Base-by-base conservation (phyloP, 1,140 invertebrate genomes). In the Pristionchus pacificus region DNA sequence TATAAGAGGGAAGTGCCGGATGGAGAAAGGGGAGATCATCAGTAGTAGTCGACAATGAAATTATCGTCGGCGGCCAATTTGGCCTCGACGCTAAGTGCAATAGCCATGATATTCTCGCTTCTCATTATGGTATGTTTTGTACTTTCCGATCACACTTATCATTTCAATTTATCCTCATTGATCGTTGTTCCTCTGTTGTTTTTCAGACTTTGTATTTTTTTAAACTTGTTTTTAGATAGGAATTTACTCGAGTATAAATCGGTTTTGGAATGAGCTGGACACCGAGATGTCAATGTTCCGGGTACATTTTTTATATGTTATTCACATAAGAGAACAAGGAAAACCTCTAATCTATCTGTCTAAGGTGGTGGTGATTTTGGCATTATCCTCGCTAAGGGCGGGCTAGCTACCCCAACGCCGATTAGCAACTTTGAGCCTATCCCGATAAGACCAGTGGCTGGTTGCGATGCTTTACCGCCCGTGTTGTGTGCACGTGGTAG, bases 1-100 rank as follows among this genome's bases (percentile, higher is more conserved):
- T n/a, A n/a, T n/a, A n/a, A n/a, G n/a, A n/a, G n/a, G 38, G 38
- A 49, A 49, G 38, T 49, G 38, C 38, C 19, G 38, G 38, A 49
- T 49, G 6, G 38, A 49, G 38, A 49, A 19, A 49, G 38, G 19
- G 38, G 6, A 49, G 38, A 49, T 6, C 6, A 49, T 10, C 6
- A 49, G 19, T 6, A 49, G 6, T 10, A 49, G 6, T 10, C 6
- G 38, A 49, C 38, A 19, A 82, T 82, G 80, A 80, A 82, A 65
- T 71, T 82, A 33, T 74, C 82, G 67, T 83, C 80, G 29, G 80
- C 80, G 62, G 84, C 82, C 24, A 83, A 82, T 55, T 60, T 82
- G 62, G 80, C 80, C n/a, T 84, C 83, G n/a, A 70, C 80, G 49
- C 64, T 82, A 58, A 78, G 75, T 25, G 80, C 77, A 31, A 28